Evolutionary conservation across 2,113 vertebrate species (phyloP), one percentile per base, ranked within the genome.

Genomic region (Amblyornis subalaris): DNA sequence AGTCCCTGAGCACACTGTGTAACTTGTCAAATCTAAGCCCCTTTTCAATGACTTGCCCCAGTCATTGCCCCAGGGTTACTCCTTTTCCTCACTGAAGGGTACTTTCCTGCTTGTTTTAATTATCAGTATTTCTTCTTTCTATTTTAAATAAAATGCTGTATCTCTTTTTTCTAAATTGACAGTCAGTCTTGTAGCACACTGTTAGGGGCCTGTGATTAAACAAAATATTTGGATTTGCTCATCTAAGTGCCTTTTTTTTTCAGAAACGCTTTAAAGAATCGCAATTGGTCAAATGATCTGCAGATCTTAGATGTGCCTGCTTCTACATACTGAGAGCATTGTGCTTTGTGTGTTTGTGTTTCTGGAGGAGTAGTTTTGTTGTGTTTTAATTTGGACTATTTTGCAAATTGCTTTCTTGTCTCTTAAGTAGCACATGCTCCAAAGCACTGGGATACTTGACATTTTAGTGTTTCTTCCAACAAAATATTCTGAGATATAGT

Each of bases 161-260:
- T 64, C 13, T 67, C 38, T 87, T 57, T 7, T 61, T 66, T 7
- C 35, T 38, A 28, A 93, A 48, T 72, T 88, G 66, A 65, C 85
- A 92, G 50, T 55, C 53, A 29, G 29, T 45, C 35, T 93, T 73
- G 23, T 45, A 50, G 50, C 40, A 65, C 14, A 2, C 36, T 42
- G 53, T 50, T 61, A 50, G 50, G 31, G 50, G 29, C 19, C 62
- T 47, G 5, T 75, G 53, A 40, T 75, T 81, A 72, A 77, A 60
- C 51, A 54, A 77, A 94, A 78, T 84, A 81, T 44, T 94, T 92
- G 64, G 14, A 58, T 91, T 91, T 94, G n/a, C 72, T 89, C 90
- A 69, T 83, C 16, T 28, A 40, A 78, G 26, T 57, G 40, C 25
- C 23, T 74, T 62, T 28, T 81, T 93, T 93, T 48, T 33, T 24